Conservation (phyloP, 2,888 invertebrate species). For the Drosophila pegasa region DNA sequence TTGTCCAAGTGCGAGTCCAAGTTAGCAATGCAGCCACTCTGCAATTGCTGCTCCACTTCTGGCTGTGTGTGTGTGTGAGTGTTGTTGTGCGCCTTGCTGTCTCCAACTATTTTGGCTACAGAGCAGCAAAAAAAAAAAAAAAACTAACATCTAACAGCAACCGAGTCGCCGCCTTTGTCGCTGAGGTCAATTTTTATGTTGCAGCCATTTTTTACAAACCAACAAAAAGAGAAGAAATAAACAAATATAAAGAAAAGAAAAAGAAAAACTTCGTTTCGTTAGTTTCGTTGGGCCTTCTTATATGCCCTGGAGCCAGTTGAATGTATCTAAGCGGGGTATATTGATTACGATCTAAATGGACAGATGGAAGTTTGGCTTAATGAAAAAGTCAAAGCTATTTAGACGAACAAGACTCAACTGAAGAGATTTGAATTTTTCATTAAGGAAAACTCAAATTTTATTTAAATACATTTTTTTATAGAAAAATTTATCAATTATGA, state of each 20-base stretch:
- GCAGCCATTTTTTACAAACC: conserved; percentile 77
- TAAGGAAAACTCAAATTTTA: too few species aligned
- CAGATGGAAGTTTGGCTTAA: too few species aligned
- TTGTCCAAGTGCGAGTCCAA: conserved; percentile 59
- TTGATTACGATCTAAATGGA: not conserved
- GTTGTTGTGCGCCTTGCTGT: conserved; percentile 47
- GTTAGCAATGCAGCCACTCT: conserved; percentile 17
- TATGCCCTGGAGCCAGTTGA: not conserved
- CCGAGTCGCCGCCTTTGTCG: conserved; percentile 70
- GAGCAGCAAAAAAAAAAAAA: conserved; percentile 2
- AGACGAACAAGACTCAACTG: too few species aligned
- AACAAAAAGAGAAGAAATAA: conserved; percentile 39
- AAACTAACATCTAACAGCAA: conserved; percentile 33
- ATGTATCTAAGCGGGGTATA: not conserved
- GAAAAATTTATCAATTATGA: too few species aligned
- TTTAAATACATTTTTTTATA: too few species aligned
- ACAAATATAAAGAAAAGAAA: conserved; percentile 31
- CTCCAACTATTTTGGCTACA: conserved; percentile 37
- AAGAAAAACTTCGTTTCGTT: conserved; percentile 46
- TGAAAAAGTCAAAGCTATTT: too few species aligned
- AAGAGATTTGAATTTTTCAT: too few species aligned
- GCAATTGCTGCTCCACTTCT: conserved; percentile 64
- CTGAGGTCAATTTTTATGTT: conserved; percentile 82
- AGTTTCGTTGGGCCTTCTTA: conserved; percentile 30
- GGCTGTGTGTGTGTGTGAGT: conserved; percentile 28